A percentile compares a stretch with the other conserved stretches of the same genome.
phyloP scores from a whole-genome alignment of 2,113 vertebrate genomes.

The Seriola aureovittata region DNA sequence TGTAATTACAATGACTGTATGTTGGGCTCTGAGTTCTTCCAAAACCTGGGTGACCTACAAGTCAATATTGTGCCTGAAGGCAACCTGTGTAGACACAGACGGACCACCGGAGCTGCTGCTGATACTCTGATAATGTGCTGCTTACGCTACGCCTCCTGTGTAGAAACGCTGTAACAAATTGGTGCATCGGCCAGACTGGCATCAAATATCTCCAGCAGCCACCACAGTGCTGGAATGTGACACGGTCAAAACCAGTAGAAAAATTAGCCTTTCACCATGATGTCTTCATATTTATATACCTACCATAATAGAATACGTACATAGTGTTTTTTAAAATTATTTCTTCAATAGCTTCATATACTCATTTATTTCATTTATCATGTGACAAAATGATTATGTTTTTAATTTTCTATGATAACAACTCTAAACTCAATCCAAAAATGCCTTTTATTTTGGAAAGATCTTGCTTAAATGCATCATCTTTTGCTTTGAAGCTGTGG shows the following conservation, averaged over 20 bases:
- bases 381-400: neutral
- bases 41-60: neutral
- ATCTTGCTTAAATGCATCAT: neutral
- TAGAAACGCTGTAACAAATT: neutral
- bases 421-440: neutral
- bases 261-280: too few species aligned
- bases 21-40: neutral
- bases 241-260: neutral
- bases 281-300: too few species aligned
- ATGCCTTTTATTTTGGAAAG: neutral
- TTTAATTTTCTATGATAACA: conserved; percentile 7
- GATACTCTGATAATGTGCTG: neutral
- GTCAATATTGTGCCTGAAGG: neutral
- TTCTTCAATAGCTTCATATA: neutral
- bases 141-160: neutral
- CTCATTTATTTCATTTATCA: neutral
- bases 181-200: neutral
- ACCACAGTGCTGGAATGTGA: neutral
- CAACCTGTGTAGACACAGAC: neutral
- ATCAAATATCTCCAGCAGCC: neutral
- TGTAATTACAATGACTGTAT: neutral
- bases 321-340: neutral
- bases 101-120: neutral
- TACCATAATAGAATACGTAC: neutral
- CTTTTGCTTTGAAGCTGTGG: neutral